Evolutionary conservation across 2,797 vertebrate genomes (phyloP).

Genomic region (Zenarchopterus dispar): DNA sequence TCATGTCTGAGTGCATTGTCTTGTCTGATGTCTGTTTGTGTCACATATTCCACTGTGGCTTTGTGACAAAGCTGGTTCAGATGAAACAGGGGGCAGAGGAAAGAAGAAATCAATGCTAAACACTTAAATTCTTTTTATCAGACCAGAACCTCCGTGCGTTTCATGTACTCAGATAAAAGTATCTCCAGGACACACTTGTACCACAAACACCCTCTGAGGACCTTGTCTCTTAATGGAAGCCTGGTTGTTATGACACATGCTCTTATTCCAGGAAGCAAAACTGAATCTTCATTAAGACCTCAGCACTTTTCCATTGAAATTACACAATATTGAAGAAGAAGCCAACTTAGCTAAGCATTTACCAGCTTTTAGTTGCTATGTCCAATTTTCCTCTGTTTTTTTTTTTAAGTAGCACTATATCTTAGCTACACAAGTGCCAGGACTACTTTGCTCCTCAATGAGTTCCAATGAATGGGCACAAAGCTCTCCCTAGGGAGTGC

Average conservation of each 20-base stretch:
- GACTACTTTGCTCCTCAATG: constrained; percentile 70
- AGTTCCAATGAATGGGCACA: constrained; percentile 78
- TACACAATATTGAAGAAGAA: background rate
- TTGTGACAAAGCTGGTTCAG: constrained; percentile 29
- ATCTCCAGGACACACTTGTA: constrained; percentile 20
- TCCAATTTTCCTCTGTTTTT: constrained; percentile 38
- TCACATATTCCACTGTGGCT: constrained; percentile 48
- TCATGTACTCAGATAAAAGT: constrained; percentile 26
- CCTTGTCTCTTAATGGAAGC: constrained; percentile 42
- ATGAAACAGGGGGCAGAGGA: constrained; percentile 12
- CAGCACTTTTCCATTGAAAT: no score
- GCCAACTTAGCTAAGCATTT: constrained; percentile 28
- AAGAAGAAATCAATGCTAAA: constrained; percentile 34
- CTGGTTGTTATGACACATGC: constrained; percentile 32
- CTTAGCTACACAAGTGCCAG: constrained; percentile 65
- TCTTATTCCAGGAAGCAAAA: no score
- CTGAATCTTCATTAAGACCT: no score
- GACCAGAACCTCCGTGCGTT: no score
- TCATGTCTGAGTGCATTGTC: constrained; percentile 60
- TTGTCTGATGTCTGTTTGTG: constrained; percentile 58
- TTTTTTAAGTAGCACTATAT: constrained; percentile 31
- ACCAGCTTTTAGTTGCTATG: constrained; percentile 38
- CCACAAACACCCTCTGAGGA: constrained; percentile 16
- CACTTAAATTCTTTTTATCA: constrained; percentile 34
- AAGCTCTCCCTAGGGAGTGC: constrained; percentile 67